A percentile compares a stretch with the other conserved stretches of the same genome.
Evolutionary conservation across 2,797 vertebrate species (phyloP).

Genomic region (Acrossocheilus wenchowensis): DNA sequence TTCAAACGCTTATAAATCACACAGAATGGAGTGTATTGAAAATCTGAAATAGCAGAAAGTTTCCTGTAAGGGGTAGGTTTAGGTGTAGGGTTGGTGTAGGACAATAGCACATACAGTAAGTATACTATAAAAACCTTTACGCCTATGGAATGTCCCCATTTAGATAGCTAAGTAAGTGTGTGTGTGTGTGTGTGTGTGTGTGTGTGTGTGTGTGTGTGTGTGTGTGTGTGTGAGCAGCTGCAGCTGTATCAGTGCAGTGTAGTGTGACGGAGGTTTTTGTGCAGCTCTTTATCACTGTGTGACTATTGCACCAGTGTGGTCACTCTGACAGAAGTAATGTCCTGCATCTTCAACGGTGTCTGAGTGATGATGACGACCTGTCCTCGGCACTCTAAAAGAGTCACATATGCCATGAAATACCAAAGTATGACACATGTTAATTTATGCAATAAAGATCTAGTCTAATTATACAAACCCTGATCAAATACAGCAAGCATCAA

Average conservation of each 20-base stretch:
- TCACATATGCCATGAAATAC: not conserved
- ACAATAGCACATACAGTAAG: too few relatives aligned
- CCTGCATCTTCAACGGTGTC: not conserved
- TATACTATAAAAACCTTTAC: too few relatives aligned
- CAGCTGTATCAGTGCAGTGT: not conserved
- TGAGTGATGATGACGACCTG: not conserved
- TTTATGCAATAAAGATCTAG: not conserved
- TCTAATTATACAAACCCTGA: constrained; percentile 9
- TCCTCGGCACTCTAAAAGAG: not conserved
- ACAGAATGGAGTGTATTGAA: too few relatives aligned
- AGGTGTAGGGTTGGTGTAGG: too few relatives aligned
- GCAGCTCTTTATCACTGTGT: not conserved
- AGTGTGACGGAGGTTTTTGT: not conserved
- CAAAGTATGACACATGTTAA: not conserved
- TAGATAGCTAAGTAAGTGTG: too few relatives aligned
- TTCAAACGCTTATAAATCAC: too few relatives aligned
- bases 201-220: too few relatives aligned
- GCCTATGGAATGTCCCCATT: too few relatives aligned
- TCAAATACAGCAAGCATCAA: not conserved
- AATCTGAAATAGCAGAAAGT: too few relatives aligned
- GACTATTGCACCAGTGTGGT: not conserved
- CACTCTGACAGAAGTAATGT: constrained; percentile 10
- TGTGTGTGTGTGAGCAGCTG: too few relatives aligned
- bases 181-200: too few relatives aligned
- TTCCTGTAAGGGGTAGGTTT: too few relatives aligned